Percentiles rank a stretch among this genome's conserved stretches.
phyloP scores from a whole-genome alignment of 2,113 vertebrate genomes.

The Lasiurus borealis region DNA sequence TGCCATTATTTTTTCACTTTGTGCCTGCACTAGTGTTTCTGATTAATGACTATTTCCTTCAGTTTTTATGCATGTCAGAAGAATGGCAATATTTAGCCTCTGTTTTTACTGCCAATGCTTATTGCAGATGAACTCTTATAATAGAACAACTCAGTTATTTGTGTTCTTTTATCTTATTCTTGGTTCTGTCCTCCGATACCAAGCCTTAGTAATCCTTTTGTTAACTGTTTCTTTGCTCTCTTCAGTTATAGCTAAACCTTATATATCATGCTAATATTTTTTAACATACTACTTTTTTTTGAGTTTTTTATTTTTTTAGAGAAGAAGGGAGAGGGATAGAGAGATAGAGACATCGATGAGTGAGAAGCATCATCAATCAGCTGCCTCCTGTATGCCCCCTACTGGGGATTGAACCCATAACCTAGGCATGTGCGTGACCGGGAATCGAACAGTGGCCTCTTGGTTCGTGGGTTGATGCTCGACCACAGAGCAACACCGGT shows the following conservation, averaged over 20 bases:
- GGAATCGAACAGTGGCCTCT: too few relatives aligned
- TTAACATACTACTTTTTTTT: too few relatives aligned
- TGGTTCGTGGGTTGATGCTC: too few relatives aligned
- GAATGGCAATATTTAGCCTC: constrained; percentile 24
- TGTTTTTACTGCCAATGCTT: constrained; percentile 31
- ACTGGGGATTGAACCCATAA: too few relatives aligned
- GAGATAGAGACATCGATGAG: too few relatives aligned
- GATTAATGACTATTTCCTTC: not conserved
- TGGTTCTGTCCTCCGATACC: constrained; percentile 9
- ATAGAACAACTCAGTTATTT: constrained; percentile 28
- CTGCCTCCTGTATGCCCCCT: too few relatives aligned
- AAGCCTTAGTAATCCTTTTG: not conserved
- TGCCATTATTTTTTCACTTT: constrained; percentile 10
- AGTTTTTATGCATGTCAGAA: constrained; percentile 40
- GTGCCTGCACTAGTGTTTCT: not conserved
- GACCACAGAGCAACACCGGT: too few relatives aligned
- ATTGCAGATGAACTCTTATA: not conserved
- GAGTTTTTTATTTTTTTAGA: too few relatives aligned
- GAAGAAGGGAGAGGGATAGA: too few relatives aligned
- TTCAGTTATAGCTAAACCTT: constrained; percentile 44
- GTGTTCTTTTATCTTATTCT: constrained; percentile 5
- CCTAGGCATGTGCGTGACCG: too few relatives aligned
- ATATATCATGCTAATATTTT: constrained; percentile 48
- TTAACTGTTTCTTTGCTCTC: constrained; percentile 22
- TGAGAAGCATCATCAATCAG: too few relatives aligned